These are phyloP conservation scores for Beris chalybata DNA, from an alignment of 2,888 invertebrate species.

Conservation along the genomic window DNA sequence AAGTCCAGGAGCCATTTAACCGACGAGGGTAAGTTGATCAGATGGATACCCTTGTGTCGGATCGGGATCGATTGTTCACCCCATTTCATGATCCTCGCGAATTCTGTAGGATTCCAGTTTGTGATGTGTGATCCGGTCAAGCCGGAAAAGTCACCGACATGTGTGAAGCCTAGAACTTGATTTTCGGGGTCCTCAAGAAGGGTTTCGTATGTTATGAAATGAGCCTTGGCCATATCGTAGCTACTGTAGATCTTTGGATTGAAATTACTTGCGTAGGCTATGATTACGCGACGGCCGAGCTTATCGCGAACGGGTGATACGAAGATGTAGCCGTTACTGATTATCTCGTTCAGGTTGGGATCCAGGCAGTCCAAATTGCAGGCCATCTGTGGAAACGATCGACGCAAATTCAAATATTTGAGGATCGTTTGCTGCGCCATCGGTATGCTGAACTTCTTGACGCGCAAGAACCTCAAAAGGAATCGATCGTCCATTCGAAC, in stretches of 20 bases:
- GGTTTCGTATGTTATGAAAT: slow-evolving; percentile 73
- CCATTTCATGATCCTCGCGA: slow-evolving; percentile 71
- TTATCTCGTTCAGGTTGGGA: slow-evolving; percentile 64
- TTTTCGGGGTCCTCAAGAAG: slow-evolving; percentile 74
- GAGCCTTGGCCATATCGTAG: slow-evolving; percentile 71
- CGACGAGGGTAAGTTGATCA: slow-evolving; percentile 70
- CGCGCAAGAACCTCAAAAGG: slow-evolving; percentile 72
- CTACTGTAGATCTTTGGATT: slow-evolving; percentile 68
- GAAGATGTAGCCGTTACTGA: slow-evolving; percentile 73
- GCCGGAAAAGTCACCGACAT: slow-evolving; percentile 69
- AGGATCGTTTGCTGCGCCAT: slow-evolving; percentile 77
- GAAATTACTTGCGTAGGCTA: slow-evolving; percentile 65
- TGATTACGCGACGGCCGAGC: slow-evolving; percentile 72
- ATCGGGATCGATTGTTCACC: slow-evolving; percentile 81
- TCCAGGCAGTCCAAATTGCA: slow-evolving; percentile 67
- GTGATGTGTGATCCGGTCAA: slow-evolving; percentile 67
- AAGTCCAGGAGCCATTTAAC: slow-evolving; percentile 78
- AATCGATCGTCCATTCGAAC: slow-evolving; percentile 72
- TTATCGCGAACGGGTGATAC: slow-evolving; percentile 74
- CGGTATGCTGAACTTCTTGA: slow-evolving; percentile 76
- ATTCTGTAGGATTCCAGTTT: slow-evolving; percentile 73
- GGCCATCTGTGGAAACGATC: slow-evolving; percentile 68
- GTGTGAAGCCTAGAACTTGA: slow-evolving; percentile 74
- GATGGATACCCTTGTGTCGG: slow-evolving; percentile 76
- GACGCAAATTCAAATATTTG: slow-evolving; percentile 75